These are phyloP conservation scores for Patella caerulea DNA, from an alignment of 2,888 invertebrate genomes.

Conservation along the genomic window DNA sequence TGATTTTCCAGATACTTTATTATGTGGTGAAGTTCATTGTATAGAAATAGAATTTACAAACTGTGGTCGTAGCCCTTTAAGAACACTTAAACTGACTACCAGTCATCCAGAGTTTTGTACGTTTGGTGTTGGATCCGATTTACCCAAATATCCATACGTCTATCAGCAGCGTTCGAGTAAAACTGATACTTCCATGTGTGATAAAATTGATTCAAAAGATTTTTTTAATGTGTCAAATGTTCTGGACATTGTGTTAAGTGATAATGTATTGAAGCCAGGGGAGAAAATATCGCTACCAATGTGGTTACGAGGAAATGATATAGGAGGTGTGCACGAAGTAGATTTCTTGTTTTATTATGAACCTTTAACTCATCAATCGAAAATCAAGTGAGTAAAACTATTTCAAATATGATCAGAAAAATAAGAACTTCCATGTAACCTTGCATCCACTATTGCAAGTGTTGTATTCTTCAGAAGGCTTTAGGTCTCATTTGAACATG, in stretches of 20 bases:
- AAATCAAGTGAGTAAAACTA: constrained; percentile 46
- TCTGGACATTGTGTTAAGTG: constrained; percentile 54
- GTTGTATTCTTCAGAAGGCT: no score
- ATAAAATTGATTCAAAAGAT: constrained; percentile 24
- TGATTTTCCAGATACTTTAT: constrained; percentile 78
- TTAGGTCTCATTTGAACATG: background rate
- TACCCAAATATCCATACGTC: constrained; percentile 54
- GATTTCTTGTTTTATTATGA: constrained; percentile 84
- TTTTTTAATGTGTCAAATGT: constrained; percentile 45
- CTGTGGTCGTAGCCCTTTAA: constrained; percentile 74
- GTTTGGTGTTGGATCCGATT: constrained; percentile 69
- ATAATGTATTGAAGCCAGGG: constrained; percentile 74
- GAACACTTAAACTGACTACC: constrained; percentile 75
- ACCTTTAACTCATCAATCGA: constrained; percentile 69
- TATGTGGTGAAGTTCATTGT: constrained; percentile 82
- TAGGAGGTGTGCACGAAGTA: constrained; percentile 77
- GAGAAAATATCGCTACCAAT: constrained; percentile 75
- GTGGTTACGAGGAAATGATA: constrained; percentile 81
- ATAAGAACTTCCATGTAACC: background rate
- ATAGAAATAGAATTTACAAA: constrained; percentile 81
- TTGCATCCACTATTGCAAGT: no score
- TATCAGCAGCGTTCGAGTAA: constrained; percentile 46
- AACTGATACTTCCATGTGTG: background rate
- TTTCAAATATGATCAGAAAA: background rate
- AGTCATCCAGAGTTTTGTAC: constrained; percentile 80